These are phyloP conservation scores for Listronotus oregonensis DNA, from an alignment of 1,140 invertebrate species.

Conservation along the genomic window DNA sequence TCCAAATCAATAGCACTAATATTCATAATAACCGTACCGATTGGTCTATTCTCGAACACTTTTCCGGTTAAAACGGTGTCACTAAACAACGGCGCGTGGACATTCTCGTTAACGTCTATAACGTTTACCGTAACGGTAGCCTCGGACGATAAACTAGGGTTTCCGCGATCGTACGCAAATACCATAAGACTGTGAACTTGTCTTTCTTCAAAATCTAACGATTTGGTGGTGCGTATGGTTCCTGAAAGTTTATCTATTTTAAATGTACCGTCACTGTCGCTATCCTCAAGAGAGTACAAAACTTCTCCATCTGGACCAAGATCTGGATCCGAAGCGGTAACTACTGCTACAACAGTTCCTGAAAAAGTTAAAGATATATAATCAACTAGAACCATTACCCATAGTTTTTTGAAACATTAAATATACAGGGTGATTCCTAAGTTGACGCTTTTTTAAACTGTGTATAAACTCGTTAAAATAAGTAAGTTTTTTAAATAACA, in stretches of 20 bases:
- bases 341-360: constrained; percentile 76
- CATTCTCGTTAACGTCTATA: constrained; percentile 92
- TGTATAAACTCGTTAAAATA: no score
- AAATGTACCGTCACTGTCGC: constrained; percentile 67
- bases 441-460: no score
- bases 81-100: constrained; percentile 80
- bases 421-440: no score
- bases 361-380: neutral
- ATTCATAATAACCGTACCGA: constrained; percentile 73
- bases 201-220: constrained; percentile 84
- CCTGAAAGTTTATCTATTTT: constrained; percentile 82
- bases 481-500: no score
- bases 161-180: constrained; percentile 79
- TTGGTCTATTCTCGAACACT: constrained; percentile 76
- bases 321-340: constrained; percentile 88
- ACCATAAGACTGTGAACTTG: constrained; percentile 86
- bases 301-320: constrained; percentile 78
- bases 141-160: constrained; percentile 73
- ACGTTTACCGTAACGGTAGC: constrained; percentile 83
- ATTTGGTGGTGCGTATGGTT: constrained; percentile 75
- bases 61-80: constrained; percentile 76
- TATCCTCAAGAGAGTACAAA: constrained; percentile 74
- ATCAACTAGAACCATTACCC: neutral
- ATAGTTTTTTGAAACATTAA: neutral
- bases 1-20: constrained; percentile 82